These are phyloP conservation scores for Eupithecia dodoneata DNA, from an alignment of 2,888 invertebrate genomes.

Conservation along the genomic window DNA sequence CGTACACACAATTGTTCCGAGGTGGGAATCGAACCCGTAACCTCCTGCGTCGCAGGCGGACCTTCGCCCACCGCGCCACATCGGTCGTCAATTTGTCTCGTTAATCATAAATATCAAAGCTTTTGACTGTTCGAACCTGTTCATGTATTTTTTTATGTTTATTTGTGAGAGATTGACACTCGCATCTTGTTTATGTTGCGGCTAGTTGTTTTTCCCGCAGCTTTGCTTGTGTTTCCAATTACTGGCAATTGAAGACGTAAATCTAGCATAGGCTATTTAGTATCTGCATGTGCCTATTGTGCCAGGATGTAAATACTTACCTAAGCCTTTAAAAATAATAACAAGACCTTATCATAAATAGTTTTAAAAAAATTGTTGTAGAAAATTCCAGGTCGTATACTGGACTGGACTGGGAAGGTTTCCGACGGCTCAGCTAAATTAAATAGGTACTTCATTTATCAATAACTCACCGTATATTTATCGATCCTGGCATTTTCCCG, in stretches of 20 bases:
- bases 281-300: neutral
- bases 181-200: neutral
- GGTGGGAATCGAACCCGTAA: too few species aligned
- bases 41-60: too few species aligned
- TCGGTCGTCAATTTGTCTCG: too few species aligned
- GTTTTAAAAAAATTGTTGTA: neutral
- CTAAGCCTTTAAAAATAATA: neutral
- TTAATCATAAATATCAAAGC: neutral
- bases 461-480: conserved; percentile 76
- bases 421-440: neutral
- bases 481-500: conserved; percentile 74
- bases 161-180: neutral
- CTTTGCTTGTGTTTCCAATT: neutral
- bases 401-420: too few species aligned
- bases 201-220: neutral
- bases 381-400: neutral
- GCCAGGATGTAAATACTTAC: neutral
- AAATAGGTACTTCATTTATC: neutral
- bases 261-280: neutral
- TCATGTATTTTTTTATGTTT: neutral
- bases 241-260: neutral
- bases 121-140: neutral
- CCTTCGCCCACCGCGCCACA: too few species aligned
- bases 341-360: neutral
- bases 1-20: too few species aligned